Conservation (phyloP, 2,113 vertebrate species). For the Cromileptes altivelis region DNA sequence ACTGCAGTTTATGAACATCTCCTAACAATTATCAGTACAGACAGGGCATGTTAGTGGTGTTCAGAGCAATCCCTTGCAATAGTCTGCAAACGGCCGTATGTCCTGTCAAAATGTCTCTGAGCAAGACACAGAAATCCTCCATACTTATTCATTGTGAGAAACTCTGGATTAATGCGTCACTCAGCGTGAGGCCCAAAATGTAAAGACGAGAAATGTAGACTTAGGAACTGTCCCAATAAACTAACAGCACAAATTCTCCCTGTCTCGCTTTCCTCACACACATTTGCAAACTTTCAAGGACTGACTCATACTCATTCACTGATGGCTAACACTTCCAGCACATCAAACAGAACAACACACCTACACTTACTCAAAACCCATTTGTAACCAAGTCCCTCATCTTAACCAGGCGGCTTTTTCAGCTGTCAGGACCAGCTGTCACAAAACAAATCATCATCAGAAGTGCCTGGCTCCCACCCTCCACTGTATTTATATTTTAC, state of each 20-base stretch:
- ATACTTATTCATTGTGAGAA: slow-evolving; percentile 54
- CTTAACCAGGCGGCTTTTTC: background rate
- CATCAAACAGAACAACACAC: slow-evolving; percentile 6
- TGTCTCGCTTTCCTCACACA: background rate
- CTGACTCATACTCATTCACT: background rate
- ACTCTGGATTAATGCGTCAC: slow-evolving; percentile 60
- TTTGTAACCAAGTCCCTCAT: background rate
- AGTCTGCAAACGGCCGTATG: slow-evolving; percentile 54
- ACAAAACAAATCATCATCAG: slow-evolving; percentile 6
- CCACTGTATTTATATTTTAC: slow-evolving; percentile 39
- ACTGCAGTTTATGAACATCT: slow-evolving; percentile 38
- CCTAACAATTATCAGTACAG: slow-evolving; percentile 27
- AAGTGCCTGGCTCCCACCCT: background rate
- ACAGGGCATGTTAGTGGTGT: slow-evolving; percentile 36
- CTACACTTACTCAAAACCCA: background rate
- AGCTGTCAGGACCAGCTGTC: slow-evolving; percentile 20
- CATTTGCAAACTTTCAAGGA: background rate
- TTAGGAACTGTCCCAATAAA: slow-evolving; percentile 32
- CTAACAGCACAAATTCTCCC: slow-evolving; percentile 7
- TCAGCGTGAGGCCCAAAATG: slow-evolving; percentile 27
- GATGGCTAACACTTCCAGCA: background rate
- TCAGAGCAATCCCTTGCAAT: slow-evolving; percentile 14
- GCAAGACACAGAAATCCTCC: slow-evolving; percentile 57
- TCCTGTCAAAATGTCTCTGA: slow-evolving; percentile 61
- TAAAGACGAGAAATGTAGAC: slow-evolving; percentile 46